Evolutionary conservation across 2,888 invertebrate genomes (phyloP).

Genomic region (Cheiracanthium punctorium): DNA sequence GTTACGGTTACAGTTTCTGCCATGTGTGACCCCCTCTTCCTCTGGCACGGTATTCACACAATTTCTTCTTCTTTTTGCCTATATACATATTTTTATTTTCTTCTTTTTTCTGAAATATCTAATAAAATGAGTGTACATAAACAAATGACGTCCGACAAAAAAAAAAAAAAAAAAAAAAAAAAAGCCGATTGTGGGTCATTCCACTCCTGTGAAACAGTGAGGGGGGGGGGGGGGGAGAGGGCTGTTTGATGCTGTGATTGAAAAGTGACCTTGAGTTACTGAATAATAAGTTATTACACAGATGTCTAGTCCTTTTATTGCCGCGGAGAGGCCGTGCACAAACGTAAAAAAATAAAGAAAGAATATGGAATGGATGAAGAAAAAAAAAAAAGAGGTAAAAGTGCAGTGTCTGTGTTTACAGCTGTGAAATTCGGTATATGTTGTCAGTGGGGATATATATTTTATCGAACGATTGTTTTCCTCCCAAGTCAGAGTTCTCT

Average conservation of each 20-base stretch:
- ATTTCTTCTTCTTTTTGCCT: too few relatives aligned
- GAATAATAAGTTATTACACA: constrained; percentile 69
- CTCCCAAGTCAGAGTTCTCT: not conserved
- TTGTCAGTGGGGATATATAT: not conserved
- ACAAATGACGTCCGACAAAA: constrained; percentile 17
- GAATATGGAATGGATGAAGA: not conserved
- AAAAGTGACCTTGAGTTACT: constrained; percentile 67
- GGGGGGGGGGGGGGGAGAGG: constrained; percentile 17
- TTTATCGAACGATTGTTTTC: constrained; percentile 2
- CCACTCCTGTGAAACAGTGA: constrained; percentile 31
- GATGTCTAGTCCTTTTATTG: constrained; percentile 66
- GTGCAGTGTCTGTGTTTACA: constrained; percentile 53
- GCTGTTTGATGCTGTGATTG: constrained; percentile 43
- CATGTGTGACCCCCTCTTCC: constrained; percentile 39
- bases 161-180: constrained; percentile 39
- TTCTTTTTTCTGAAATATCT: constrained; percentile 7
- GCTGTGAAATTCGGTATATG: constrained; percentile 25
- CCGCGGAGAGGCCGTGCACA: constrained; percentile 45
- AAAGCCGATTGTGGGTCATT: constrained; percentile 50
- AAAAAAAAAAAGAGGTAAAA: constrained; percentile 28
- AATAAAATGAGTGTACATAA: constrained; percentile 15
- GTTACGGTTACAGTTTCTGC: constrained; percentile 16
- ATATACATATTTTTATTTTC: too few relatives aligned
- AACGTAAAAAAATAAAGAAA: constrained; percentile 57
- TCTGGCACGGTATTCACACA: constrained; percentile 27